Percentiles rank a stretch among this genome's conserved stretches.
Conservation (phyloP, 2,113 vertebrate genomes). For the Mesembrinibis cayennensis region DNA sequence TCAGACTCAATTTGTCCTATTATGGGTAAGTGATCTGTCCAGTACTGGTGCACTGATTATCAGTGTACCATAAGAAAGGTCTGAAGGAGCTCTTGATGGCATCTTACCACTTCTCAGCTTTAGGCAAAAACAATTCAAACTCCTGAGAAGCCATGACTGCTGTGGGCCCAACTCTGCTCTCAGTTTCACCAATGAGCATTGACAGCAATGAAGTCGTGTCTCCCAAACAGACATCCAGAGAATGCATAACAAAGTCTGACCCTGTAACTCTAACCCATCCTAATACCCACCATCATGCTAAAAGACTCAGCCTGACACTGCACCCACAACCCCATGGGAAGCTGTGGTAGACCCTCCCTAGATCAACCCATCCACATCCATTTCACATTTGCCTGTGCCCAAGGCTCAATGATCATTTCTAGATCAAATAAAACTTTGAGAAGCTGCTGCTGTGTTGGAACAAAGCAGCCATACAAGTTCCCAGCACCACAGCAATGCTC, state of each 20-base stretch:
- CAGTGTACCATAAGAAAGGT: background rate
- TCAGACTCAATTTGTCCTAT: background rate
- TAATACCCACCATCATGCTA: background rate
- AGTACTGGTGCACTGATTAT: background rate
- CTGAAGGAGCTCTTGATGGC: background rate
- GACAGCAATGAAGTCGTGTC: background rate
- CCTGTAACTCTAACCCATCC: background rate
- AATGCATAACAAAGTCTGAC: background rate
- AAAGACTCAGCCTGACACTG: background rate
- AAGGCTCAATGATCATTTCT: background rate
- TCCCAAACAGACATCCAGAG: background rate
- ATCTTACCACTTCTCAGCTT: background rate
- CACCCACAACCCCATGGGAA: background rate
- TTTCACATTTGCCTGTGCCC: background rate
- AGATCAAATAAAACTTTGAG: background rate
- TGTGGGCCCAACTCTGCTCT: background rate
- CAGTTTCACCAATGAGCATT: conserved; percentile 2
- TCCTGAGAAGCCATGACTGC: background rate
- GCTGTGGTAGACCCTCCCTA: background rate
- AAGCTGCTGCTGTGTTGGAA: background rate
- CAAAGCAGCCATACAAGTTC: background rate
- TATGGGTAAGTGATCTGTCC: background rate
- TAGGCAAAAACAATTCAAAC: background rate
- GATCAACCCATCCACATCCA: background rate
- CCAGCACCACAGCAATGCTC: background rate